These are phyloP conservation scores for Coracopsis vasa DNA, from an alignment of 2,113 vertebrate species.

Conservation along the genomic window DNA sequence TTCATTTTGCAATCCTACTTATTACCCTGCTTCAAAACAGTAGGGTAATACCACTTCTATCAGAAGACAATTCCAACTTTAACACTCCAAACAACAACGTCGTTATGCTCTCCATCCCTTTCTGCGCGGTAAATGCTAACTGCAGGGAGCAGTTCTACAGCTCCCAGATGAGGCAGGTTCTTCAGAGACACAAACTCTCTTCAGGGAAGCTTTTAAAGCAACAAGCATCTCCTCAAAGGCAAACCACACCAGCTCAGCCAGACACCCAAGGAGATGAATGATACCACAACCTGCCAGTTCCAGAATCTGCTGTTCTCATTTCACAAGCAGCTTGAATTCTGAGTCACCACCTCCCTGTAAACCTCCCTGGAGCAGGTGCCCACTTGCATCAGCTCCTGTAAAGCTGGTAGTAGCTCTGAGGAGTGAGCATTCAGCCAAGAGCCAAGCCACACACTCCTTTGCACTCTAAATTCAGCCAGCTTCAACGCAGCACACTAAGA, in stretches of 20 bases:
- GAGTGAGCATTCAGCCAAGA: background rate
- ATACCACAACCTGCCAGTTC: background rate
- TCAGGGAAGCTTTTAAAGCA: background rate
- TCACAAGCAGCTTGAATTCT: background rate
- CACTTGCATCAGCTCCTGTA: background rate
- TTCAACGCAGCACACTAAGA: background rate
- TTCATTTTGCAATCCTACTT: background rate
- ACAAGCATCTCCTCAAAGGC: background rate
- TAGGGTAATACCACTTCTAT: accelerated
- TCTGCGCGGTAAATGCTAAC: background rate
- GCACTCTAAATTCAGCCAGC: background rate
- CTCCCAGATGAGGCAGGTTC: background rate
- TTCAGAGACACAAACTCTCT: background rate
- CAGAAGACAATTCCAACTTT: background rate
- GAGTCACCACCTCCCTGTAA: background rate
- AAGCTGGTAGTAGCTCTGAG: background rate
- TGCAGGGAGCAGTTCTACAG: background rate
- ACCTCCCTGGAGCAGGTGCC: background rate
- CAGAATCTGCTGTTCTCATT: background rate
- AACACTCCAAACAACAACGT: background rate
- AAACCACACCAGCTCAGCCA: background rate
- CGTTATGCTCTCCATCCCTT: background rate
- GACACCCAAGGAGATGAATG: background rate
- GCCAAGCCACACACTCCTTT: accelerated
- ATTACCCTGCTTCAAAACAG: background rate